These are phyloP conservation scores for Nicator chloris DNA, from an alignment of 2,113 vertebrate genomes.

Conservation along the genomic window DNA sequence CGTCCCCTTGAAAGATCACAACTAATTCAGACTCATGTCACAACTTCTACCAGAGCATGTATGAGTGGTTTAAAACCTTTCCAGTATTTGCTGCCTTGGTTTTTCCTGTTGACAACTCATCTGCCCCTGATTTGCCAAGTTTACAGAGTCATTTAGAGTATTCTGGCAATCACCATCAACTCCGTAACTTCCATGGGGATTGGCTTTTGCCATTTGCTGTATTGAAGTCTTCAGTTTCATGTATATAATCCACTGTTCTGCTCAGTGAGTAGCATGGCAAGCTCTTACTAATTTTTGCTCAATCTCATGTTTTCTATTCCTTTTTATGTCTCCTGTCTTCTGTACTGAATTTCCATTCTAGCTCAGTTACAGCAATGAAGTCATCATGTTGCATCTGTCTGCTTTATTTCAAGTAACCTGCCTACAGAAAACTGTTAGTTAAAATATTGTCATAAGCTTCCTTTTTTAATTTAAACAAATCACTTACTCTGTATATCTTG, in stretches of 20 bases:
- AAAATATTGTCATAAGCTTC: background rate
- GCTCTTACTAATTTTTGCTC: background rate
- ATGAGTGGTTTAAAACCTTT: background rate
- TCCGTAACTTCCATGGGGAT: background rate
- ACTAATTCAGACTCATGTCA: constrained; percentile 12
- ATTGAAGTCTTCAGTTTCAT: background rate
- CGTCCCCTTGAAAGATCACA: constrained; percentile 41
- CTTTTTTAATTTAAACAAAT: background rate
- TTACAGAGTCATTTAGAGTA: background rate
- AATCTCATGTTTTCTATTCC: background rate
- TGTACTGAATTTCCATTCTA: background rate
- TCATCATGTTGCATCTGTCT: background rate
- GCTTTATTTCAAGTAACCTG: background rate
- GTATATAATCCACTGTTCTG: background rate
- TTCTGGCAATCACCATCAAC: background rate
- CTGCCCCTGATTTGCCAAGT: background rate
- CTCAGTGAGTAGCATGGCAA: background rate
- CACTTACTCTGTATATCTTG: background rate
- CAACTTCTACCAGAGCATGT: background rate
- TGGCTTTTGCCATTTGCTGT: background rate
- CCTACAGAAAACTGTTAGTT: background rate
- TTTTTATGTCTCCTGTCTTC: background rate
- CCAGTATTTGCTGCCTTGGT: background rate
- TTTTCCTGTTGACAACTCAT: background rate
- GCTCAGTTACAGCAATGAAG: background rate